Conservation (phyloP, 2,888 invertebrate genomes). For the Agonum fuliginosum region DNA sequence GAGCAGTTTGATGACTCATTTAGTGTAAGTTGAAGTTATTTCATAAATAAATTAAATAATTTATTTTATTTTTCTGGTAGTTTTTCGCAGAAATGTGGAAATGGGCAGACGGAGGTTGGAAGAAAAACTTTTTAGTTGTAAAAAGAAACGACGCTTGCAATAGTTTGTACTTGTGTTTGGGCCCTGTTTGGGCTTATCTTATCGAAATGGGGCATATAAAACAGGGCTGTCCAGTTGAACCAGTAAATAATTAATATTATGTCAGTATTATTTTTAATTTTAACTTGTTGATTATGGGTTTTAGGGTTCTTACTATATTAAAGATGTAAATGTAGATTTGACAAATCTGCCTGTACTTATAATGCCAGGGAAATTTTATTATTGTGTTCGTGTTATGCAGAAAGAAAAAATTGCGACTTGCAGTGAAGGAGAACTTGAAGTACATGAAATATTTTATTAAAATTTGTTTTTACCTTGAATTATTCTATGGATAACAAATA, state of each 20-base stretch:
- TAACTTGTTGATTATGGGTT: background rate
- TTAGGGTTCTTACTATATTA: background rate
- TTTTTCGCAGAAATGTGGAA: background rate
- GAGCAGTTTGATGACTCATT: background rate
- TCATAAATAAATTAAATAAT: background rate
- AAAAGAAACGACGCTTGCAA: background rate
- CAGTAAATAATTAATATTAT: background rate
- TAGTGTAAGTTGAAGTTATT: background rate
- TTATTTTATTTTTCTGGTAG: background rate
- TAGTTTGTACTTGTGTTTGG: background rate
- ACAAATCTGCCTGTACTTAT: background rate
- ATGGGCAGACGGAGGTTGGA: background rate
- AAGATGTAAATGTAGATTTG: background rate
- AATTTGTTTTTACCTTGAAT: too few species aligned
- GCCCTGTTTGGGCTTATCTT: background rate
- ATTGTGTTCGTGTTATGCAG: background rate
- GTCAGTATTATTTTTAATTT: too few species aligned
- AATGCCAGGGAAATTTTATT: background rate
- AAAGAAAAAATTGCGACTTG: background rate
- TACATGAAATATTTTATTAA: background rate
- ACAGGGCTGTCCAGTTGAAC: background rate
- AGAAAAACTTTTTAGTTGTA: background rate
- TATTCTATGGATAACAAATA: too few species aligned
- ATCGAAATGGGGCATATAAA: background rate
- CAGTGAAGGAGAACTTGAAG: background rate